These are phyloP conservation scores for Phymatocera aterrima DNA, from an alignment of 2,888 invertebrate genomes.

Conservation along the genomic window DNA sequence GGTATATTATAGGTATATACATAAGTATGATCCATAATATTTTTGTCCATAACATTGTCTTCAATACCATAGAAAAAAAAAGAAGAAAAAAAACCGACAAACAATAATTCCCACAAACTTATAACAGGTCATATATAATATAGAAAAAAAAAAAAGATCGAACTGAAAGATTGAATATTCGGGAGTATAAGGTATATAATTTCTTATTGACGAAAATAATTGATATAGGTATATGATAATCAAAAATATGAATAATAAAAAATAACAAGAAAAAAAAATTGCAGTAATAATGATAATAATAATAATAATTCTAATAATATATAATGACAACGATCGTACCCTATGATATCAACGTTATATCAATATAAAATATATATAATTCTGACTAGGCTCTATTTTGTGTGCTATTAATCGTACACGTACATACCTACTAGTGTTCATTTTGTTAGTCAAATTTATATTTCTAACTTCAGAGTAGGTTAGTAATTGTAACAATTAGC, in stretches of 20 bases:
- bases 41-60: no score
- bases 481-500: conserved; percentile 48
- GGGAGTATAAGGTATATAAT: no score
- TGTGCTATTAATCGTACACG: conserved; percentile 50
- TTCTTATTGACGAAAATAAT: no score
- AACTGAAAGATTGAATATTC: no score
- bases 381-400: conserved; percentile 68
- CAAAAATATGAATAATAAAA: conserved; percentile 7
- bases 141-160: no score
- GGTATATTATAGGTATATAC: no score
- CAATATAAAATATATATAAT: conserved; percentile 49
- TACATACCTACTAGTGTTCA: conserved; percentile 43
- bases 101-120: no score
- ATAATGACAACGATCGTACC: conserved; percentile 33
- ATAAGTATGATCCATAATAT: no score
- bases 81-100: no score
- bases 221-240: conserved; percentile 30
- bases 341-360: no score
- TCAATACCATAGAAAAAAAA: no score
- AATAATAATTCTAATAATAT: conserved; percentile 49
- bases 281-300: conserved; percentile 52
- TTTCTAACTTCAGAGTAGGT: conserved; percentile 60
- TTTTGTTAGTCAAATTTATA: conserved; percentile 57
- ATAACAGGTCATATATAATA: no score
- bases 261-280: conserved; percentile 23